Percentiles rank a stretch among this genome's conserved stretches.
These are phyloP conservation scores for Salvelinus sp. DNA, from an alignment of 2,113 vertebrate species.

Conservation along the genomic window DNA sequence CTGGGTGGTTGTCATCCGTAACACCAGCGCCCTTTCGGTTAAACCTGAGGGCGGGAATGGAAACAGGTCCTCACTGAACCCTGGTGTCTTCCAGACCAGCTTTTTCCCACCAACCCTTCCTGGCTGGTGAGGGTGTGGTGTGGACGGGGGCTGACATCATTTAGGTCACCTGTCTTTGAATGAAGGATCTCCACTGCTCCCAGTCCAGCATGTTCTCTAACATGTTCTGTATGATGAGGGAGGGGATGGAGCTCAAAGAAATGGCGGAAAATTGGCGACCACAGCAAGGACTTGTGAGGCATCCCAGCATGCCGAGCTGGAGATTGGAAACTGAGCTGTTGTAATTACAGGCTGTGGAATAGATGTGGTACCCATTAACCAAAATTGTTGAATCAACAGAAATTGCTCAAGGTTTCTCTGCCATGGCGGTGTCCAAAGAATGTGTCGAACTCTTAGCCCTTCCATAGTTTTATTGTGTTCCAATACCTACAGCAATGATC, in stretches of 20 bases:
- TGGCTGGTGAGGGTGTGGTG: constrained; percentile 35
- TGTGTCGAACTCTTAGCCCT: constrained; percentile 70
- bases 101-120: constrained; percentile 59
- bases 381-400: constrained; percentile 85
- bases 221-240: constrained; percentile 50
- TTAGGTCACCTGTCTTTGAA: constrained; percentile 71
- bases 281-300: constrained; percentile 73
- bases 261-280: constrained; percentile 79
- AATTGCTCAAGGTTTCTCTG: constrained; percentile 76
- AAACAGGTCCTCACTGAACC: constrained; percentile 35
- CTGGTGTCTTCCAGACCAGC: constrained; percentile 46
- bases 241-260: constrained; percentile 60
- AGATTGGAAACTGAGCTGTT: constrained; percentile 84
- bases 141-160: constrained; percentile 50
- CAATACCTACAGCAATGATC: constrained; percentile 76
- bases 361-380: constrained; percentile 84
- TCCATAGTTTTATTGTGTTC: constrained; percentile 70
- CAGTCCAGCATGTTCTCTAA: constrained; percentile 54
- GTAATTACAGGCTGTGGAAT: constrained; percentile 83
- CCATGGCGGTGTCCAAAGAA: constrained; percentile 75
- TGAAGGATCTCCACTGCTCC: constrained; percentile 39
- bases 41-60: constrained; percentile 59
- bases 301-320: constrained; percentile 72
- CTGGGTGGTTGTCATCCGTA: constrained; percentile 43
- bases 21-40: constrained; percentile 49